phyloP scores from a whole-genome alignment of 2,113 vertebrate species.

The Menidia beryllina region DNA sequence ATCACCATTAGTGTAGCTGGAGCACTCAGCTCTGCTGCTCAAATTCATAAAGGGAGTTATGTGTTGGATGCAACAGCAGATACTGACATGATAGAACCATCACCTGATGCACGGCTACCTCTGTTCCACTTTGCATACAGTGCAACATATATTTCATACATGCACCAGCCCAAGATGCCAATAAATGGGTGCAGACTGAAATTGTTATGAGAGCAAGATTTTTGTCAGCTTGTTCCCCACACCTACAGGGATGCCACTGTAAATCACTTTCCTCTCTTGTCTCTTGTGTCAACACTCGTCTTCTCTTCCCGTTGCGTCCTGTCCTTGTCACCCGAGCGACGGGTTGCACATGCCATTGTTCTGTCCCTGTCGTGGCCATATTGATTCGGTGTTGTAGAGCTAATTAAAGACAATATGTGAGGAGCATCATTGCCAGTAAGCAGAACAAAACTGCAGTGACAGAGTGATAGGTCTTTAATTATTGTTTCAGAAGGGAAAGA shows the following conservation, averaged over 20 bases:
- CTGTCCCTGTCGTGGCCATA: constrained; percentile 58
- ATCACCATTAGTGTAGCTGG: constrained; percentile 65
- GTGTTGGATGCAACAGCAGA: constrained; percentile 33
- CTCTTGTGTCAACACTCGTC: constrained; percentile 52
- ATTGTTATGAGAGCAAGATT: constrained; percentile 51
- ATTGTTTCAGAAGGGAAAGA: constrained; percentile 67
- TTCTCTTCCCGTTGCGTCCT: constrained; percentile 47
- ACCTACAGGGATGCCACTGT: constrained; percentile 60
- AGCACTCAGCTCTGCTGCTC: constrained; percentile 48
- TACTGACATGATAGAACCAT: constrained; percentile 22
- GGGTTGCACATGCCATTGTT: constrained; percentile 65
- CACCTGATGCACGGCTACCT: constrained; percentile 8
- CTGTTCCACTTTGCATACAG: constrained; percentile 4
- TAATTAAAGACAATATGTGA: constrained; percentile 78
- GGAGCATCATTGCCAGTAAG: constrained; percentile 61
- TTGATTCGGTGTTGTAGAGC: constrained; percentile 73
- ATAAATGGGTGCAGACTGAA: constrained; percentile 39
- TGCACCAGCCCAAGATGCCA: constrained; percentile 12
- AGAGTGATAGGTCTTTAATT: constrained; percentile 68
- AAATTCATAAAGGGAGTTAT: constrained; percentile 48
- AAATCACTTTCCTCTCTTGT: constrained; percentile 57
- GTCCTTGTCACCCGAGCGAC: constrained; percentile 32
- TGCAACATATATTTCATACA: constrained; percentile 17
- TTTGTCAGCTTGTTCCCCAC: constrained; percentile 44
- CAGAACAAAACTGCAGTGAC: constrained; percentile 66